Conservation (phyloP, 2,888 invertebrate species). For the Clepsis dumicolana region DNA sequence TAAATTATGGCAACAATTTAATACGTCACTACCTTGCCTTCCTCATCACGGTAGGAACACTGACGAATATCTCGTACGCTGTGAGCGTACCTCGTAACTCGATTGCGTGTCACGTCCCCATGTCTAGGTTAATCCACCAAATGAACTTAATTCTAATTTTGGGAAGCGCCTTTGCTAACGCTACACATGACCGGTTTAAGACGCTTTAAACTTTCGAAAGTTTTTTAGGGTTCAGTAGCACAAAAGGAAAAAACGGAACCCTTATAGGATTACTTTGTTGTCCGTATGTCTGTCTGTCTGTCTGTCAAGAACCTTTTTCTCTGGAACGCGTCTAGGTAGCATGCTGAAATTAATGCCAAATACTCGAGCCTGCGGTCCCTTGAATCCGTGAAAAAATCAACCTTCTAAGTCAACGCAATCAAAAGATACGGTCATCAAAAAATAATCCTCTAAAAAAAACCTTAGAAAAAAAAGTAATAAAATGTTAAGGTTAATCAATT, state of each 20-base stretch:
- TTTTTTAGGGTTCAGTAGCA: background rate
- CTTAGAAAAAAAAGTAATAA: too few species aligned
- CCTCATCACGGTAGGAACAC: background rate
- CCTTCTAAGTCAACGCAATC: too few species aligned
- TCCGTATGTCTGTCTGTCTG: too few species aligned
- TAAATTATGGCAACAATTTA: background rate
- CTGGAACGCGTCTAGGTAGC: too few species aligned
- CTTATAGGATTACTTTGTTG: background rate
- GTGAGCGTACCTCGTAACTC: conserved; percentile 18
- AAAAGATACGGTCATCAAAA: too few species aligned
- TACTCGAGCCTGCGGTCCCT: too few species aligned
- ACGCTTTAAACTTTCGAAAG: background rate
- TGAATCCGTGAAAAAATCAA: too few species aligned
- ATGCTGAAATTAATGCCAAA: too few species aligned
- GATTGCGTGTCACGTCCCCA: conserved; percentile 25
- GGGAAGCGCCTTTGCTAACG: conserved; percentile 10
- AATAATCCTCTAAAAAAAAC: too few species aligned
- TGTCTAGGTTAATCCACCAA: conserved; percentile 29
- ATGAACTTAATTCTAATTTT: conserved; percentile 40
- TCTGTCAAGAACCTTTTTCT: too few species aligned
- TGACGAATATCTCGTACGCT: conserved; percentile 10
- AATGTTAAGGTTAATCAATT: too few species aligned
- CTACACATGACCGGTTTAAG: conserved; percentile 17
- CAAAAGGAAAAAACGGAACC: background rate
- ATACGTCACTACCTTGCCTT: background rate